A percentile compares a stretch with the other conserved stretches of the same genome.
Evolutionary conservation across 2,888 invertebrate genomes (phyloP).

Genomic region (Allygus modestus): DNA sequence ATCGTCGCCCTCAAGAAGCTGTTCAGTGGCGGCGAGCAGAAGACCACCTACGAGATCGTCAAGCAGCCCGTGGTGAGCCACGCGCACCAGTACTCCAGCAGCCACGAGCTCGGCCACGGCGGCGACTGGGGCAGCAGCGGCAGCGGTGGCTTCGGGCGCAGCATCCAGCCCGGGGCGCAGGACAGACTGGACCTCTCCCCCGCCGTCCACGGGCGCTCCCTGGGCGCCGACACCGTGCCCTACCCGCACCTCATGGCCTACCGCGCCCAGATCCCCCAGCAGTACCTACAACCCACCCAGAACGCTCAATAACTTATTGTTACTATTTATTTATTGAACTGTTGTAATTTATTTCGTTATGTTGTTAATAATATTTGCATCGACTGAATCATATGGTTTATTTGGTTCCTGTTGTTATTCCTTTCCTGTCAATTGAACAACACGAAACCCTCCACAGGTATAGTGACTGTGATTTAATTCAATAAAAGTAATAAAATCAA

Average conservation of each 20-base stretch:
- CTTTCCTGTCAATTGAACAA: no score
- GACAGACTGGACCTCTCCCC: slow-evolving; percentile 39
- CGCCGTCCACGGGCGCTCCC: slow-evolving; percentile 65
- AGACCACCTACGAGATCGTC: slow-evolving; percentile 91
- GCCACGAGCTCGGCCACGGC: slow-evolving; percentile 81
- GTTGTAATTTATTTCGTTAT: slow-evolving; percentile 55
- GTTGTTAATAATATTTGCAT: slow-evolving; percentile 35
- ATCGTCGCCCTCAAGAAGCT: slow-evolving; percentile 81
- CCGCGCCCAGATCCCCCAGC: slow-evolving; percentile 64
- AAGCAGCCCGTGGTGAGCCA: slow-evolving; percentile 91
- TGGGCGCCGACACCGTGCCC: slow-evolving; percentile 61
- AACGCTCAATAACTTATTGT: slow-evolving; percentile 33
- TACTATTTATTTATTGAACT: slow-evolving; percentile 49
- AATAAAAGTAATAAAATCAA: no score
- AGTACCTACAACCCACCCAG: slow-evolving; percentile 1
- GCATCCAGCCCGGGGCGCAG: slow-evolving; percentile 58
- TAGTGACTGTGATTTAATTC: no score
- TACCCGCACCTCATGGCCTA: slow-evolving; percentile 67
- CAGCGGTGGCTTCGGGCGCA: slow-evolving; percentile 71
- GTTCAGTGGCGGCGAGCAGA: slow-evolving; percentile 78
- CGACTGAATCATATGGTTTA: background rate
- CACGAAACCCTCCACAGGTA: no score
- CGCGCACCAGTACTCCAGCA: slow-evolving; percentile 81
- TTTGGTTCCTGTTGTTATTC: background rate
- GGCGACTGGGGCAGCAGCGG: slow-evolving; percentile 78